Percentiles rank a stretch among this genome's conserved stretches.
Evolutionary conservation across 92 coral and sea anemone species (phyloP).

Genomic region (Siderastrea siderea): DNA sequence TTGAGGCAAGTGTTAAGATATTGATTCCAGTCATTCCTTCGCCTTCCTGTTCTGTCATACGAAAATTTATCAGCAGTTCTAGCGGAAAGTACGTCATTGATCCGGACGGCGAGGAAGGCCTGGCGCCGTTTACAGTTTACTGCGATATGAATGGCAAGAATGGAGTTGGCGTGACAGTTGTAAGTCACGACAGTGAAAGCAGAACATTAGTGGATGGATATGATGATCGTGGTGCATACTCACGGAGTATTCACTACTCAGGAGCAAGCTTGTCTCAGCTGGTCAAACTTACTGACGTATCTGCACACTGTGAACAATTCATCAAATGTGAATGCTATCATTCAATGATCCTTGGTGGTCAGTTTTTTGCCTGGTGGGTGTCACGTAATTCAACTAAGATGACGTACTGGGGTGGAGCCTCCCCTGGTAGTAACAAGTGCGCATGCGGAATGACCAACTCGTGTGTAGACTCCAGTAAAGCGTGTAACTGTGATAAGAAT

Average conservation of each 20-base stretch:
- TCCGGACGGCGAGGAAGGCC: neutral
- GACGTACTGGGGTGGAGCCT: conserved; percentile 62
- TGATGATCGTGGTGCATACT: neutral
- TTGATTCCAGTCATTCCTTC: too few relatives aligned
- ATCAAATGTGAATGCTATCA: conserved; percentile 44
- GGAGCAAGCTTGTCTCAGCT: conserved; percentile 62
- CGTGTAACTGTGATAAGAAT: conserved; percentile 59
- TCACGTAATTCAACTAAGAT: conserved; percentile 42
- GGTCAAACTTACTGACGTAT: conserved; percentile 43
- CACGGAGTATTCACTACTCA: conserved; percentile 39
- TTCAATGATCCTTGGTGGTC: too few relatives aligned
- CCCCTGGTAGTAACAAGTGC: conserved; percentile 14
- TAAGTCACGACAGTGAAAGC: conserved; percentile 62
- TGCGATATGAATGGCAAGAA: conserved; percentile 66
- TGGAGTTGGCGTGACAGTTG: conserved; percentile 64
- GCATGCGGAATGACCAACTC: too few relatives aligned
- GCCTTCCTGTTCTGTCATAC: conserved; percentile 3
- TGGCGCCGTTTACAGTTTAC: conserved; percentile 22
- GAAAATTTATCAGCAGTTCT: too few relatives aligned
- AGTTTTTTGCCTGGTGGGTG: too few relatives aligned
- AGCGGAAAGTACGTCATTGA: neutral
- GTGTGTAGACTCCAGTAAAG: neutral
- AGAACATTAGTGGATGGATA: conserved; percentile 57
- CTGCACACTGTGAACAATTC: conserved; percentile 56
- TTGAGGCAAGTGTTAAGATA: conserved; percentile 12